Evolutionary conservation across 2,888 invertebrate genomes (phyloP).

Genomic region (Drosophila nigricruria): DNA sequence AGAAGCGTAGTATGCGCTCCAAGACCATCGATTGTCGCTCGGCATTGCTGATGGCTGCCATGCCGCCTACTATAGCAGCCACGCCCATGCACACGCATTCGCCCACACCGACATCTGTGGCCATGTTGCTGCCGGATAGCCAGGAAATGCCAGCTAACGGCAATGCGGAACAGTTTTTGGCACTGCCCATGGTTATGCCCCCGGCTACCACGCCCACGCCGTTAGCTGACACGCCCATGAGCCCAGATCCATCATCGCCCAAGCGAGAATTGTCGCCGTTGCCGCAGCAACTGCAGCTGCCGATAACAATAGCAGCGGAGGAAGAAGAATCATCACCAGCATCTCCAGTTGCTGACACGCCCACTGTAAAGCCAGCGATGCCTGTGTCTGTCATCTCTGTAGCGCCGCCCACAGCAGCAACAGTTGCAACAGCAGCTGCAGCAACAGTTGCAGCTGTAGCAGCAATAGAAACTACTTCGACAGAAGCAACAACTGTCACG

Average conservation of each 20-base stretch:
- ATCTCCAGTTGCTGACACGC: not conserved
- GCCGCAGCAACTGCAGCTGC: not conserved
- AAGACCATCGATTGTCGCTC: slow-evolving; percentile 79
- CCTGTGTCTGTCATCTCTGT: slow-evolving; percentile 69
- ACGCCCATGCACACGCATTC: slow-evolving; percentile 2
- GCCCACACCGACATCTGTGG: not conserved
- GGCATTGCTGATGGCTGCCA: slow-evolving; percentile 37
- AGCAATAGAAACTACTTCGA: slow-evolving; percentile 34
- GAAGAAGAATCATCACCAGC: not conserved
- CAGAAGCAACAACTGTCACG: slow-evolving; percentile 67
- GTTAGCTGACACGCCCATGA: not conserved
- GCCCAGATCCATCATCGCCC: not conserved
- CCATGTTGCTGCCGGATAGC: slow-evolving; percentile 13
- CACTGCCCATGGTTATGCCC: not conserved
- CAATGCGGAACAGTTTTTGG: not conserved
- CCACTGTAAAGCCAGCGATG: slow-evolving; percentile 36
- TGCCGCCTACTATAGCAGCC: not conserved
- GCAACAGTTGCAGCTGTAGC: slow-evolving; percentile 3
- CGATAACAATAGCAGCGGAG: not conserved
- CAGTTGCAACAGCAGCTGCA: slow-evolving; percentile 4
- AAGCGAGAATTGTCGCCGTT: not conserved
- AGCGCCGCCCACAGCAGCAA: slow-evolving; percentile 47
- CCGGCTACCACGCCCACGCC: slow-evolving; percentile 1
- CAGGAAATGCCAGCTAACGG: slow-evolving; percentile 4
- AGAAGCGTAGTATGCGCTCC: slow-evolving; percentile 78